Percentiles rank a stretch among this genome's conserved stretches.
Evolutionary conservation across 1,140 invertebrate genomes (phyloP).

Genomic region (Whitmania pigra): DNA sequence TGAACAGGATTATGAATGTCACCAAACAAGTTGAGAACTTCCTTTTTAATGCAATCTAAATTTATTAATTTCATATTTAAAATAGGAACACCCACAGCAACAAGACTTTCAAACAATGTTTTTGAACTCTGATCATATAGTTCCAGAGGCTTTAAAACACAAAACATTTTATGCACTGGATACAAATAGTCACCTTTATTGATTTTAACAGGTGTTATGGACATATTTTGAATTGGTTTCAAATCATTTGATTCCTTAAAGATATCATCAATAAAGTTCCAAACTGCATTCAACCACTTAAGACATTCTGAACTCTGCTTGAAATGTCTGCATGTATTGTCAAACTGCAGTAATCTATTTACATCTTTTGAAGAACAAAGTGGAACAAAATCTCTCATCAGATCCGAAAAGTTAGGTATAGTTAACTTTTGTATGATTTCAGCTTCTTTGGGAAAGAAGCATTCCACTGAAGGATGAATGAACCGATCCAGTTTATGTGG

Average conservation of each 20-base stretch:
- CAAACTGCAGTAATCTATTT: neutral
- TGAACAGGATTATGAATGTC: too few species aligned
- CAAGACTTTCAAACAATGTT: neutral
- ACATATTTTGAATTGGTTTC: neutral
- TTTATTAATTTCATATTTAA: neutral
- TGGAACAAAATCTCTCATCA: neutral
- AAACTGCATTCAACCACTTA: neutral
- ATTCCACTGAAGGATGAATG: conserved; percentile 2
- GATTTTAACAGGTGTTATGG: neutral
- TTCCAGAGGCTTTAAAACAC: neutral
- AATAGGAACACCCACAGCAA: neutral
- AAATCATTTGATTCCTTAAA: neutral
- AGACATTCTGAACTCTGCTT: neutral
- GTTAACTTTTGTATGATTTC: neutral
- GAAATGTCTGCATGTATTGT: neutral
- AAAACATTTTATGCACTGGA: neutral
- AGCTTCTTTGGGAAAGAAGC: neutral
- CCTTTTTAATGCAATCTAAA: too few species aligned
- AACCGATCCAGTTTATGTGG: neutral
- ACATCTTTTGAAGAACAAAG: neutral
- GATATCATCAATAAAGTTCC: neutral
- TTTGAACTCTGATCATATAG: neutral
- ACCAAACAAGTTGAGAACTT: too few species aligned
- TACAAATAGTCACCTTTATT: neutral
- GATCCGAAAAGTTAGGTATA: neutral